These are phyloP conservation scores for Cybosia mesomella DNA, from an alignment of 2,888 invertebrate genomes.

Conservation along the genomic window DNA sequence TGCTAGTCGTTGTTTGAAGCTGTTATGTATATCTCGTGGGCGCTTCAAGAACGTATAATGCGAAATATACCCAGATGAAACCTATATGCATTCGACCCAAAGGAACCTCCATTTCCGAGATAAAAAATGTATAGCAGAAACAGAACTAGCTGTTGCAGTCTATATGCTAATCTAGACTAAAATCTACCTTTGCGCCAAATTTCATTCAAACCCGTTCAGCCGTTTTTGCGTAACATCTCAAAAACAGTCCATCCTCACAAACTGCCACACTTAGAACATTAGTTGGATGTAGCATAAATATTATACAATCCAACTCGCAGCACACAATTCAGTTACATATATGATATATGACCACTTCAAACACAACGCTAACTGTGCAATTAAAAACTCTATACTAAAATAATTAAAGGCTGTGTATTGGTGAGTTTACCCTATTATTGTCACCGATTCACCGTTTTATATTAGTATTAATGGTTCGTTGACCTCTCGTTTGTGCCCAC, in stretches of 20 bases:
- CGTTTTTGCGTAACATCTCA: too few relatives aligned
- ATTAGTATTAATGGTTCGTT: constrained; percentile 64
- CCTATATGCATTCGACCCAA: too few relatives aligned
- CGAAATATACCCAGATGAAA: too few relatives aligned
- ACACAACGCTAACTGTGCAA: neutral
- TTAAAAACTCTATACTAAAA: constrained; percentile 13
- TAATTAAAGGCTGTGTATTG: constrained; percentile 30
- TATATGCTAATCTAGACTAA: too few relatives aligned
- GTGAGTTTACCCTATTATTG: constrained; percentile 51
- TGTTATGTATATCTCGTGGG: too few relatives aligned
- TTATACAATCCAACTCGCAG: neutral
- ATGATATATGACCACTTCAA: neutral
- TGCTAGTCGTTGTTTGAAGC: too few relatives aligned
- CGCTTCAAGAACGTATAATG: too few relatives aligned
- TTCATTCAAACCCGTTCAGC: too few relatives aligned
- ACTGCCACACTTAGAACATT: neutral
- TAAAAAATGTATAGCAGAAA: too few relatives aligned
- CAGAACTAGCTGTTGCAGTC: too few relatives aligned
- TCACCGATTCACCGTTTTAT: constrained; percentile 51
- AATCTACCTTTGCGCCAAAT: too few relatives aligned
- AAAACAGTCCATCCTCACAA: neutral
- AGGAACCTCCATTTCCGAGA: too few relatives aligned
- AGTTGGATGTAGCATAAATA: neutral
- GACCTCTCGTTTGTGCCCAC: constrained; percentile 59
- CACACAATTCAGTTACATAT: neutral